Evolutionary conservation across 1,140 invertebrate species (phyloP), one percentile per base, ranked within the genome.

Genomic region (Nomia melanderi): DNA sequence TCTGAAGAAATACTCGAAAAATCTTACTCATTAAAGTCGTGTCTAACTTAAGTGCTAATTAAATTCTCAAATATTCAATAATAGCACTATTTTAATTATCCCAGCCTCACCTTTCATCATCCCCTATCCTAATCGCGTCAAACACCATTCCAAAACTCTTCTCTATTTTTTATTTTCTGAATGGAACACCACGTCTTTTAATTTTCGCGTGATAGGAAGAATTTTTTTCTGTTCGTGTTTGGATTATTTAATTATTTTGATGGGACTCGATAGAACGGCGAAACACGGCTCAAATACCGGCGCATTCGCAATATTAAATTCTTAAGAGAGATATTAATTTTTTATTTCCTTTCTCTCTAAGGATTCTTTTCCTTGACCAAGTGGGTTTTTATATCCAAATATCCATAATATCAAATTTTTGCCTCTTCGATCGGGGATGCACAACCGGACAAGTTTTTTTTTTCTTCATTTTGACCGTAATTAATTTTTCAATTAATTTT

Each of bases 241-340:
- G 41, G 14, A 17, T 44, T 12, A 44, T 44, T 44, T 44, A 17
- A 12, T 44, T 44, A 39, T 44, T 44, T 4, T 14, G 41, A 44
- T 12, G 20, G 41, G 14, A 20, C 6, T 44, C 41, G 3, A 5
- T 17, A 17, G n/a, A 17, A 17, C 12, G 36, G 41, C 6, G 41
- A 44, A 44, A 44, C 41, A 44, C 41, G 53, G 66, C 54, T 84
- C 69, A 84, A 85, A 85, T 77, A 79, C 79, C 79, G 56, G 82
- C 71, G 83, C 76, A 85, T 77, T 85, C 76, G 39, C 83, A 85
- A 85, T 84, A 84, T 82, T 80, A 84, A 85, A 85, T 84, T 85
- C 76, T 65, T 81, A 71, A 66, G 54, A 29, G n/a, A 71, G 44
- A 27, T 59, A 62, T 36, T 9, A 25, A n/a, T n/a, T 72, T 69